phyloP scores from a whole-genome alignment of 2,113 vertebrate species.

The Cinclus cinclus region DNA sequence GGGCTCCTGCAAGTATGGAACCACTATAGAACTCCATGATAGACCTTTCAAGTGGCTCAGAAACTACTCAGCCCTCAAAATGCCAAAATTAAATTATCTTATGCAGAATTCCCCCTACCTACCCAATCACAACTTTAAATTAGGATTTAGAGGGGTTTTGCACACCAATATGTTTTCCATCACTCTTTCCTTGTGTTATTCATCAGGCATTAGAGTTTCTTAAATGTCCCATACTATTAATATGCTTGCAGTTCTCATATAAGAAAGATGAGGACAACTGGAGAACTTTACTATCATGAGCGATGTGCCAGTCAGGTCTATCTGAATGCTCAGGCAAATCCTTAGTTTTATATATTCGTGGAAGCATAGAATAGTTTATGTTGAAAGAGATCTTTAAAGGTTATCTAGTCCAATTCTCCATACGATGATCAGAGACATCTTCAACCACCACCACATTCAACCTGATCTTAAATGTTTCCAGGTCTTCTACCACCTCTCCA shows the following conservation, averaged over 20 bases:
- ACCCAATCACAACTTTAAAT: background rate
- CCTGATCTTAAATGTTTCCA: background rate
- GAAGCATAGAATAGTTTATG: background rate
- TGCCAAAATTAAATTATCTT: background rate
- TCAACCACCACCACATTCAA: background rate
- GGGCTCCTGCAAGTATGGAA: background rate
- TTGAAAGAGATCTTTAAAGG: background rate
- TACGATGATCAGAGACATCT: background rate
- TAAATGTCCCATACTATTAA: background rate
- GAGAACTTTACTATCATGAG: background rate
- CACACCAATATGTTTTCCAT: background rate
- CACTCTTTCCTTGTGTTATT: background rate
- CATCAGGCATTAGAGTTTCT: background rate
- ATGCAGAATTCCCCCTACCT: background rate
- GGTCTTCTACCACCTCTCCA: background rate
- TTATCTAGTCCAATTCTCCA: background rate
- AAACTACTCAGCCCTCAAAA: background rate
- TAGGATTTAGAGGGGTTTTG: accelerated
- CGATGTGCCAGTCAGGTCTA: background rate
- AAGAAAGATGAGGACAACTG: background rate
- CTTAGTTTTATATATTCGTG: background rate
- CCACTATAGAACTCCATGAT: background rate
- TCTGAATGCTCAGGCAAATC: background rate
- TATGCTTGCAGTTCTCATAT: background rate
- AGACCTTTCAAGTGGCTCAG: background rate